Percentiles rank a stretch among this genome's conserved stretches.
Evolutionary conservation across 1,140 invertebrate species (phyloP).

Genomic region (Hypsibius dujardini): DNA sequence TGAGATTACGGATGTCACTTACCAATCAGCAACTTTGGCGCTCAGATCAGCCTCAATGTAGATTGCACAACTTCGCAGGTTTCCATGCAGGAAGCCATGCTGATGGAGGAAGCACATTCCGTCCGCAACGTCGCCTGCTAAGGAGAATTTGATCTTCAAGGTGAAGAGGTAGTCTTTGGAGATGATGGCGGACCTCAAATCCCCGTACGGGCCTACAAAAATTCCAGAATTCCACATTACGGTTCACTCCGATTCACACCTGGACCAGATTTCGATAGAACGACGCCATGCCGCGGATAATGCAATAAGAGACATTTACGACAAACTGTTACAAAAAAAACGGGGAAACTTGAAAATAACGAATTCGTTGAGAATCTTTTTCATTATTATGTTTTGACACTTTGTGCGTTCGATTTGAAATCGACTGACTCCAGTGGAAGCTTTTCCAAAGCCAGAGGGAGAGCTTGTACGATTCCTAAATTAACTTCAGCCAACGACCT

Average conservation of each 20-base stretch:
- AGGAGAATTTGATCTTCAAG: slow-evolving; percentile 26
- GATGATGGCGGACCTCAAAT: background rate
- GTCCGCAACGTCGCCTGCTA: slow-evolving; percentile 25
- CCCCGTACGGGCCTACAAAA: slow-evolving; percentile 14
- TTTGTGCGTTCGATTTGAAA: too few species aligned
- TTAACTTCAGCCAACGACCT: too few species aligned
- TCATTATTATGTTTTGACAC: too few species aligned
- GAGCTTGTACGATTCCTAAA: too few species aligned
- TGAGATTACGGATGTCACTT: background rate
- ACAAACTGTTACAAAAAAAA: too few species aligned
- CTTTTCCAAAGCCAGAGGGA: too few species aligned
- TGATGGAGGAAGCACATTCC: slow-evolving; percentile 28
- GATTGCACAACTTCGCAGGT: slow-evolving; percentile 22
- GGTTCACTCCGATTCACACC: background rate
- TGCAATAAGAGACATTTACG: too few species aligned
- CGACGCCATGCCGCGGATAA: too few species aligned
- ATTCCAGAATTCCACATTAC: background rate
- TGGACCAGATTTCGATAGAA: background rate
- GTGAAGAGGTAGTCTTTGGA: slow-evolving; percentile 24
- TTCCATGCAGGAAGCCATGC: slow-evolving; percentile 26
- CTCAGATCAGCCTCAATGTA: slow-evolving; percentile 7
- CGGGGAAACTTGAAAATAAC: too few species aligned
- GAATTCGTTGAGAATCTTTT: too few species aligned
- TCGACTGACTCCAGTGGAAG: too few species aligned
- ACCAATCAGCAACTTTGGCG: slow-evolving; percentile 15